Evolutionary conservation across 2,797 vertebrate species (phyloP), one percentile per base, ranked within the genome.

Genomic region (Sitta carolinensis): DNA sequence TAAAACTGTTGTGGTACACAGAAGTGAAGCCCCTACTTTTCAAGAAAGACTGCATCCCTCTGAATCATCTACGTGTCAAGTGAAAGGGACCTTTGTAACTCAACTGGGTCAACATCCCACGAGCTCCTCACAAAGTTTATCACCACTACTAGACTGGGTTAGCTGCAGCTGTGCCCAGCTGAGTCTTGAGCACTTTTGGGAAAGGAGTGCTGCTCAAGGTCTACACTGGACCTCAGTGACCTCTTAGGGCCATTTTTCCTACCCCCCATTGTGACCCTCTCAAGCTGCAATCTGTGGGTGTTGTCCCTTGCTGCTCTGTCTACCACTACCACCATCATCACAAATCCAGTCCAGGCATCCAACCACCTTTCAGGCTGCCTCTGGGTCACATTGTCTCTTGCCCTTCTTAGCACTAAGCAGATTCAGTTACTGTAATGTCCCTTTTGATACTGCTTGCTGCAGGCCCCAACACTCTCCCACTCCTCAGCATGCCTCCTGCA

Each of bases 61-160:
- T 25, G 27, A 75, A 59, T 19, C 7, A 3, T 14, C 7, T 15
- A 25, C 66, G 23, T 0, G 0, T 7, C 12, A 8, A 9, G 2
- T 73, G 23, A 30, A 74, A 80, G 3, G 2, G 13, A 48, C 10
- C 7, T 84, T 22, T 25, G 43, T 29, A 81, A 82, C 63, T 34
- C 54, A 84, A 17, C 4, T 16, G 58, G 47, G 42, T 79, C n/a
- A 38, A 16, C 5, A 17, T 34, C 16, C 8, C 15, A 54, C 16
- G 32, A 78, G 29, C 16, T 59, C 26, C 16, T 85, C 55, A 67
- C 13, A 61, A 45, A 72, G 10, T 27, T 27, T 32, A 50, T 22
- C n/a, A 72, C 29, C 13, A 48, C 11, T 11, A 57, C 10, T 17
- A 70, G 23, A 62, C 1, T 1, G 1, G 8, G 30, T 38, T 62